Conservation (phyloP, 1,140 invertebrate genomes). For the Heliconius himera region DNA sequence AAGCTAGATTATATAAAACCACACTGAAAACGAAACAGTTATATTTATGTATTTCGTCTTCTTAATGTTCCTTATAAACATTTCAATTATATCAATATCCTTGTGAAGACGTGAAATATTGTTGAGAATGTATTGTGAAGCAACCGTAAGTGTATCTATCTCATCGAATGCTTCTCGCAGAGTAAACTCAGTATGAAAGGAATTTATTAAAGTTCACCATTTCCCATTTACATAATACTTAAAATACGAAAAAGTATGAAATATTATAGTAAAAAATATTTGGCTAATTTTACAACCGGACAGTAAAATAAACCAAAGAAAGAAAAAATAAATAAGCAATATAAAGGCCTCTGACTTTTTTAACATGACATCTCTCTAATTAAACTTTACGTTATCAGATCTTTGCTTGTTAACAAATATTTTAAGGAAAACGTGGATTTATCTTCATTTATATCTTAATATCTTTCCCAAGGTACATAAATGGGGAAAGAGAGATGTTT, state of each 20-base stretch:
- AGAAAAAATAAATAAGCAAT: too few relatives aligned
- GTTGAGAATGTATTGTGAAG: neutral
- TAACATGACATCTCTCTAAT: neutral
- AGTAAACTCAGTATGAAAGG: neutral
- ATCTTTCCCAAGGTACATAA: constrained; percentile 61
- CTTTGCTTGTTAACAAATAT: neutral
- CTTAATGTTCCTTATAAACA: neutral
- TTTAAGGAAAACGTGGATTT: constrained; percentile 4
- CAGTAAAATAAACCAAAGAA: too few relatives aligned
- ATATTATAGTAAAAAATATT: too few relatives aligned
- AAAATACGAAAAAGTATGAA: too few relatives aligned
- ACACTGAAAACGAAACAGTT: too few relatives aligned
- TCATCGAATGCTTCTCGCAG: neutral
- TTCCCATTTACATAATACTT: too few relatives aligned
- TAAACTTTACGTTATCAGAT: constrained; percentile 1
- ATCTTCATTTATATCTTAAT: constrained; percentile 17
- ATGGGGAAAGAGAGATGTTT: constrained; percentile 70
- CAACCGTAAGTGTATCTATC: neutral
- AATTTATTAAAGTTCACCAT: too few relatives aligned
- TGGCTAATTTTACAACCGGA: too few relatives aligned
- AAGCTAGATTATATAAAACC: too few relatives aligned
- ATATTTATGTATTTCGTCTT: too few relatives aligned
- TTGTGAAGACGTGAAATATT: neutral
- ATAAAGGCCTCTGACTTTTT: neutral
- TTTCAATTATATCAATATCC: neutral